phyloP scores from a whole-genome alignment of 2,797 vertebrate genomes.

The Vireo griseus region DNA sequence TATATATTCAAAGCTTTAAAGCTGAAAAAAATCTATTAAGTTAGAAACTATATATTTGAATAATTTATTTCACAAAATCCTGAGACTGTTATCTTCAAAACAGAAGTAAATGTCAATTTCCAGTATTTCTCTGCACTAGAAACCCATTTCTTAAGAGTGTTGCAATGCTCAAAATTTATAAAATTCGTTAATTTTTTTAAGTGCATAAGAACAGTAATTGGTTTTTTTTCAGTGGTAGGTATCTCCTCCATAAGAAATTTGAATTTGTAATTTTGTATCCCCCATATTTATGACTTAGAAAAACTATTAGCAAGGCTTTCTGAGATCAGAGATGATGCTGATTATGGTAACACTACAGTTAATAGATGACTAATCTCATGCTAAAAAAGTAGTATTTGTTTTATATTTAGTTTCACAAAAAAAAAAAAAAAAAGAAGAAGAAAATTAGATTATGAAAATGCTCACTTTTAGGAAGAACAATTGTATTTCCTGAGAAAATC shows the following conservation, averaged over 20 bases:
- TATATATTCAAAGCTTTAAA: neutral
- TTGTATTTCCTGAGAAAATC: neutral
- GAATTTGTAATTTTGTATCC: neutral
- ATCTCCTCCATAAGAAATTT: neutral
- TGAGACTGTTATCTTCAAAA: neutral
- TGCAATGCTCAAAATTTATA: neutral
- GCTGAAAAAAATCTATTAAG: neutral
- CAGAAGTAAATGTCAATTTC: neutral
- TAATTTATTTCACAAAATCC: neutral
- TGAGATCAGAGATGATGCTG: neutral
- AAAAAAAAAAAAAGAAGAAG: neutral
- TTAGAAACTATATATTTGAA: neutral
- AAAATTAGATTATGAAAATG: neutral
- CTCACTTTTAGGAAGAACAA: neutral
- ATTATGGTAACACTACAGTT: neutral
- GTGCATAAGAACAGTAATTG: fast-evolving
- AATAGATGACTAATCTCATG: neutral
- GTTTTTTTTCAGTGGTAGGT: neutral
- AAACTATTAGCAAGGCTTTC: neutral
- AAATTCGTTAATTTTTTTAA: neutral
- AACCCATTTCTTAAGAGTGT: neutral
- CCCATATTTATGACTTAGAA: neutral
- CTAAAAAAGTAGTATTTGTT: neutral
- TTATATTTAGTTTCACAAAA: neutral
- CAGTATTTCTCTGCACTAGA: neutral